Percentiles rank a stretch among this genome's conserved stretches.
These are phyloP conservation scores for Salticus scenicus DNA, from an alignment of 2,888 invertebrate species.

Conservation along the genomic window DNA sequence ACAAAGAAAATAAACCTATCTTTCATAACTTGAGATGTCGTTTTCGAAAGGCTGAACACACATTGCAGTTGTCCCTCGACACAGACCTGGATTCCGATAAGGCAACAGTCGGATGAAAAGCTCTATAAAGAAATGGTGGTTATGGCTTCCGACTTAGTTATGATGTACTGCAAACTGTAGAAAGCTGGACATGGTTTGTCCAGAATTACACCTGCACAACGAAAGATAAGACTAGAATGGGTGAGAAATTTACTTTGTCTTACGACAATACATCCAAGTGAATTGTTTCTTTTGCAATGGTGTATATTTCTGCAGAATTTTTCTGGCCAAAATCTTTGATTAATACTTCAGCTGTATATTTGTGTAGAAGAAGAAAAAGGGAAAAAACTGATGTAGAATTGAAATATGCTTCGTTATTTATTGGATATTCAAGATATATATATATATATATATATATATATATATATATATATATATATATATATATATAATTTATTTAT, in stretches of 20 bases:
- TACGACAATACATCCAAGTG: not conserved
- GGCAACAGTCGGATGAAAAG: not conserved
- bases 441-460: not conserved
- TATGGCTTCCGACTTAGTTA: slow-evolving; percentile 48
- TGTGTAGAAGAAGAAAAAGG: too few relatives aligned
- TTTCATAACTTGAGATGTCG: slow-evolving; percentile 1
- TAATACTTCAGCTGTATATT: too few relatives aligned
- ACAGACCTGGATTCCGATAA: not conserved
- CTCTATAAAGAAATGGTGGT: slow-evolving; percentile 17
- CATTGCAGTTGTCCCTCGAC: not conserved
- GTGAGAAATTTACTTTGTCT: slow-evolving; percentile 1
- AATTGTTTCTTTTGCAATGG: not conserved
- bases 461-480: slow-evolving; percentile 6
- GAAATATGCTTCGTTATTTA: too few relatives aligned
- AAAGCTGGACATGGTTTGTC: slow-evolving; percentile 53
- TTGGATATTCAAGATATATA: not conserved
- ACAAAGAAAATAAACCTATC: not conserved
- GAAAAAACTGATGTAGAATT: too few relatives aligned
- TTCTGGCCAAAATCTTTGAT: not conserved
- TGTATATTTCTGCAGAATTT: not conserved
- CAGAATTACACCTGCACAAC: slow-evolving; percentile 55
- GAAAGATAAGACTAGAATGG: slow-evolving; percentile 43
- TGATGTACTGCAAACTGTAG: slow-evolving; percentile 59
- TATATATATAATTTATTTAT: not conserved
- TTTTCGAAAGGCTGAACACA: not conserved